phyloP scores from a whole-genome alignment of 1,140 invertebrate genomes.

The Pseudomyrmex sp. region DNA sequence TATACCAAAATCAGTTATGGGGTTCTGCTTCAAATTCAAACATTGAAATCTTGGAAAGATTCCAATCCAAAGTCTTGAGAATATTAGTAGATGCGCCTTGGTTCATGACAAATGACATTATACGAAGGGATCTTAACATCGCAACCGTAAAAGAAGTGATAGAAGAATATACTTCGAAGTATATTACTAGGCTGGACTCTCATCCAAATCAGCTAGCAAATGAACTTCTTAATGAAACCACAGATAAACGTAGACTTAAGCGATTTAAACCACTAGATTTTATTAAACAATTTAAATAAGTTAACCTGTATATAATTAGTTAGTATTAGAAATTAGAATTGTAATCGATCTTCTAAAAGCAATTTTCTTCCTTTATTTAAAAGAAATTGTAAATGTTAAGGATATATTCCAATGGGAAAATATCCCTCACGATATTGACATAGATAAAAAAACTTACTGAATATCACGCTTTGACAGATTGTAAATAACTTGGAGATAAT shows the following conservation, averaged over 20 bases:
- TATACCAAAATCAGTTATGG: slow-evolving; percentile 1
- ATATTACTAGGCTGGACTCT: not conserved
- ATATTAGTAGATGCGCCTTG: slow-evolving; percentile 1
- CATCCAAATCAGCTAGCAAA: not conserved
- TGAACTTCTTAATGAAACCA: not conserved
- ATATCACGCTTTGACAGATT: too few relatives aligned
- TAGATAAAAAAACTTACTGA: too few relatives aligned
- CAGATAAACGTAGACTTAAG: not conserved
- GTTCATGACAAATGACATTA: not conserved
- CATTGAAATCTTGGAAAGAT: not conserved
- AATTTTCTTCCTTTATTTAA: not conserved
- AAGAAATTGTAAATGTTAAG: too few relatives aligned
- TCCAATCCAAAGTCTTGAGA: not conserved
- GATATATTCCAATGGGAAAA: too few relatives aligned
- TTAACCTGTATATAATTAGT: too few relatives aligned
- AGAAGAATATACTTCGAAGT: not conserved
- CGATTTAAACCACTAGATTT: not conserved
- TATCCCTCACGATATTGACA: too few relatives aligned
- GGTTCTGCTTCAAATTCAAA: not conserved
- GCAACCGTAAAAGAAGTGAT: not conserved
- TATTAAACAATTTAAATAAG: not conserved
- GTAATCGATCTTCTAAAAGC: not conserved
- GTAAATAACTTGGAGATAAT: too few relatives aligned
- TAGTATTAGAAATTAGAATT: too few relatives aligned
- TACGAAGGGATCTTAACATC: not conserved